These are phyloP conservation scores for Cossypha polioptera DNA, from an alignment of 2,797 vertebrate species.

Conservation along the genomic window DNA sequence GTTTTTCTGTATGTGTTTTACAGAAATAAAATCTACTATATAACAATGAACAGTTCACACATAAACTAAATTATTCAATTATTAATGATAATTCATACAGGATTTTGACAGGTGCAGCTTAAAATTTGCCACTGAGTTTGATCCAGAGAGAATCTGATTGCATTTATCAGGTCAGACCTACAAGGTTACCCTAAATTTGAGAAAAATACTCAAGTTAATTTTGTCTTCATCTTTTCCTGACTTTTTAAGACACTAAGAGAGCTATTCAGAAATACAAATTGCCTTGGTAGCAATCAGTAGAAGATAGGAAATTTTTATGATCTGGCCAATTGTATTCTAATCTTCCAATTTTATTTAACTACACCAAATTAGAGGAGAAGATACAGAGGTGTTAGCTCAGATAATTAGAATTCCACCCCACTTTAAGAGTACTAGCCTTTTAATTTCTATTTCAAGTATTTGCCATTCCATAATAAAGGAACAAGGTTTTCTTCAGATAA, in stretches of 20 bases:
- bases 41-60: background rate
- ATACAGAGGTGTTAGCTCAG: background rate
- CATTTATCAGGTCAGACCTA: background rate
- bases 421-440: background rate
- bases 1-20: background rate
- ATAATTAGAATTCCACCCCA: background rate
- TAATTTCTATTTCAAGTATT: background rate
- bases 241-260: background rate
- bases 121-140: background rate
- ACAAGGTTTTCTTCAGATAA: background rate
- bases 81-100: background rate
- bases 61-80: background rate
- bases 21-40: background rate
- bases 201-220: background rate
- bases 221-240: background rate
- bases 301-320: background rate
- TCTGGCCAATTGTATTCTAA: background rate
- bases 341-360: background rate
- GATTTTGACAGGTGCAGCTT: background rate
- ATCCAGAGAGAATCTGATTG: background rate
- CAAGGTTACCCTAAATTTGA: background rate
- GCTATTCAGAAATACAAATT: background rate
- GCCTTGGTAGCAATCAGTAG: background rate
- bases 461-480: background rate
- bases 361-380: background rate